Evolutionary conservation across 2,797 vertebrate genomes (phyloP), one percentile per base, ranked within the genome.

Genomic region (Natrix natrix): DNA sequence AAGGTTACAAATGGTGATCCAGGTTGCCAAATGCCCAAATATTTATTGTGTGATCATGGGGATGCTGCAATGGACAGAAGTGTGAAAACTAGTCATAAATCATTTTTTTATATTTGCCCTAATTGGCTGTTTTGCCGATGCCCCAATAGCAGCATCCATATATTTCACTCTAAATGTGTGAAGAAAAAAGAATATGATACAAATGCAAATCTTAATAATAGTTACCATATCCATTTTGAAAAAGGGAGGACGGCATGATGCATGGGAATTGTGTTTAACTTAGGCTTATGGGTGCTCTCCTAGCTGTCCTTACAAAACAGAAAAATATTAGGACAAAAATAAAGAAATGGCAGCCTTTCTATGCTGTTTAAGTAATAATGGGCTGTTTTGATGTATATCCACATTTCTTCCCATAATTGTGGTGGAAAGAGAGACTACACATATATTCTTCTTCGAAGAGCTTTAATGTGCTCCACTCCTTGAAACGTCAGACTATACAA

Each of bases 401-500:
- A 92, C 92, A 63, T 26, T n/a, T 57, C 24, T 32, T 24, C 24
- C 6, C 32, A n/a, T n/a, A 32, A 14, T 48, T 24, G 37, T 43
- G 3, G 10, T 24, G 1, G 52, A 37, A 94, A 24, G 63, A 12
- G 87, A 90, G 26, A 92, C 94, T 26, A 93, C 61, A 91, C 22
- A 90, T 24, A 11, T 0, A 0, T 94, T 93, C 91, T 94, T 74
- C 61, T 96, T 95, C 95, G 94, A 92, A 66, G 93, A 91, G 94
- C 92, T 95, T 97, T 97, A 97, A 93, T 96, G 89, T 4, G 55
- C 90, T 91, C 93, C 43, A 92, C 94, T 94, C 0, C 59, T 94
- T 87, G 86, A 95, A 93, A 94, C 96, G 92, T 74, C 92, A 63
- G 74, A 94, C 91, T 24, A 95, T 52, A 59, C 37, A 93, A 94